These are phyloP conservation scores for Myiopsitta monachus DNA, from an alignment of 2,113 vertebrate genomes.

Conservation along the genomic window DNA sequence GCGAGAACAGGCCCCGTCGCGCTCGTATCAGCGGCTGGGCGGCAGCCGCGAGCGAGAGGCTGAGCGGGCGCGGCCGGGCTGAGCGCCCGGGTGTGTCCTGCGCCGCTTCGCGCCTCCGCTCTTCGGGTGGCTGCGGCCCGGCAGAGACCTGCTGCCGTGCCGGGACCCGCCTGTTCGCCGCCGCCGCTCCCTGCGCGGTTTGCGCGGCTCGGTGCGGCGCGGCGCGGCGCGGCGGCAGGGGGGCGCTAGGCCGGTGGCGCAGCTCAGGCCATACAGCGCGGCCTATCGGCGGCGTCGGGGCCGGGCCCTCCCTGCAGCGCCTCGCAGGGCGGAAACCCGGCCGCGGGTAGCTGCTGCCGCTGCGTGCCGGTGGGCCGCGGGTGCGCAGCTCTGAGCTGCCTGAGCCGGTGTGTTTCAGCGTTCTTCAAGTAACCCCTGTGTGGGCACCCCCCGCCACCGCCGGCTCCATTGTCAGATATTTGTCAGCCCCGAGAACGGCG, in stretches of 20 bases:
- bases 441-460: rapidly evolving
- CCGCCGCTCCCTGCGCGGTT: no score
- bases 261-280: neutral
- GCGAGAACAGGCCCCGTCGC: neutral
- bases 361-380: neutral
- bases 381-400: neutral
- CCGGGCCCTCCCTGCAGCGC: neutral
- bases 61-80: neutral
- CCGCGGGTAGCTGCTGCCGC: neutral
- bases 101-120: neutral
- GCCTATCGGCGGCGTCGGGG: neutral
- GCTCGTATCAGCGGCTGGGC: neutral
- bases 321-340: neutral
- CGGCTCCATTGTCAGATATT: neutral
- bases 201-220: no score
- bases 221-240: neutral
- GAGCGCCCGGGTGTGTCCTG: neutral
- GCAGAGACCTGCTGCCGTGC: no score
- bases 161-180: neutral
- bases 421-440: rapidly evolving
- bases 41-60: neutral
- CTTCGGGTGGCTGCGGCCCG: neutral
- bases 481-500: neutral
- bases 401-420: neutral
- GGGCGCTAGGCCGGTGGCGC: neutral